Evolutionary conservation across 2,888 invertebrate genomes (phyloP), one percentile per base, ranked within the genome.

Genomic region (Lasiommata megera): DNA sequence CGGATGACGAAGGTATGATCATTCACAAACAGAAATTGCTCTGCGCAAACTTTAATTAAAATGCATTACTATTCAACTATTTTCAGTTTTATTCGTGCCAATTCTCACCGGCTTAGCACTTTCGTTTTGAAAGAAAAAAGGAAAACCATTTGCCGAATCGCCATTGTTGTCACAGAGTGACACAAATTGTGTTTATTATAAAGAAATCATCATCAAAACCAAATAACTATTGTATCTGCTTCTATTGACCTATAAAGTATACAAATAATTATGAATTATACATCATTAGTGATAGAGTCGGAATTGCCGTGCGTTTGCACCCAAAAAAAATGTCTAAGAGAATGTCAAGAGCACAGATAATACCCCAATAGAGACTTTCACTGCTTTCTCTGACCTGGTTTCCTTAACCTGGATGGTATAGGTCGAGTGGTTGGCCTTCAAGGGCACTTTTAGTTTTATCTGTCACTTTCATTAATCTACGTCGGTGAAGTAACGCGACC

Each of bases 391-490:
- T 62, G 84, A 78, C 88, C 84, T 77, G 82, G 80, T 70, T 69
- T 56, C 58, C 60, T 63, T 69, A 71, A 58, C 64, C 63, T 63
- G 61, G 63, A 71, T 80, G 83, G 83, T 79, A 82, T 80, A 86
- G 86, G 88, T 84, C 81, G 75, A 73, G 73, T 67, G 58, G 74
- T 53, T 66, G 83, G 76, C 88, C 87, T 86, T 84, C 82, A 67
- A 84, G 86, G 81, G 80, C 79, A 86, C 86, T 84, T 78, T 84
- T 84, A 68, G 71, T 88, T 87, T 86, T 84, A 79, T 82, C 79
- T 73, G 75, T 80, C 83, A 86, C 87, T 88, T 86, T 87, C 86
- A 76, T 80, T 84, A 73, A 76, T 77, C 71, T 75, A 71, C 66
- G 68, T 52, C 61, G 70, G 72, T 77, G 82, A 83, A 82, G 83